A percentile compares a stretch with the other conserved stretches of the same genome.
Evolutionary conservation across 2,888 invertebrate genomes (phyloP).

Genomic region (Melinaea menophilus): DNA sequence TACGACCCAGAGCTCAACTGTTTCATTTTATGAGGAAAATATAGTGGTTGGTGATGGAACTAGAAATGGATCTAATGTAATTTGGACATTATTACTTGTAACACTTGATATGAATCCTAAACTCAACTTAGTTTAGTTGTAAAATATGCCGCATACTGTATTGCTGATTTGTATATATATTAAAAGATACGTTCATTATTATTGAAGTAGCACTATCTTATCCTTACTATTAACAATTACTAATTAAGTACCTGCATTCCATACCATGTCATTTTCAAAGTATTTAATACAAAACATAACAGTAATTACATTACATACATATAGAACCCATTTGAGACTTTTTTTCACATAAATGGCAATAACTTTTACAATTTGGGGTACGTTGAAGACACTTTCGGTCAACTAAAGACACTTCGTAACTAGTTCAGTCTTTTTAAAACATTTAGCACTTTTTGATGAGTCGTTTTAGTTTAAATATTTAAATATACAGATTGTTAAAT

Average conservation of each 20-base stretch:
- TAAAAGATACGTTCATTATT: too few relatives aligned
- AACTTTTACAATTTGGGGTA: constrained; percentile 2
- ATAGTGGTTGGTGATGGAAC: constrained; percentile 20
- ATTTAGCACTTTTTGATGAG: constrained; percentile 8
- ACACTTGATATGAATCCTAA: too few relatives aligned
- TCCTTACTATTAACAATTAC: too few relatives aligned
- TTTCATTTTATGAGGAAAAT: constrained; percentile 30
- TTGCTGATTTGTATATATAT: too few relatives aligned
- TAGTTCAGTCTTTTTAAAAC: constrained; percentile 5
- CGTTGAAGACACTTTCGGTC: constrained; percentile 7
- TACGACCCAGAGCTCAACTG: constrained; percentile 28
- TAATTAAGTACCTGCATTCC: background rate
- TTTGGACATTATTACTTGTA: background rate
- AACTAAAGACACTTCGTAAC: constrained; percentile 4
- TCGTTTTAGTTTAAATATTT: constrained; percentile 3
- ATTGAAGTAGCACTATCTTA: too few relatives aligned
- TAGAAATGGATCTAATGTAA: constrained; percentile 11
- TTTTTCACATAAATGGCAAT: background rate
- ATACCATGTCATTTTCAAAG: background rate
- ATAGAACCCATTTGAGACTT: background rate
- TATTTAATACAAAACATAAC: background rate
- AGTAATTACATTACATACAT: background rate
- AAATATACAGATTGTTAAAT: constrained; percentile 1
- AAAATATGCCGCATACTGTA: too few relatives aligned
- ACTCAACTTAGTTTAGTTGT: too few relatives aligned